Conservation (phyloP, 2,797 vertebrate genomes). For the Hafferia zeledoni region DNA sequence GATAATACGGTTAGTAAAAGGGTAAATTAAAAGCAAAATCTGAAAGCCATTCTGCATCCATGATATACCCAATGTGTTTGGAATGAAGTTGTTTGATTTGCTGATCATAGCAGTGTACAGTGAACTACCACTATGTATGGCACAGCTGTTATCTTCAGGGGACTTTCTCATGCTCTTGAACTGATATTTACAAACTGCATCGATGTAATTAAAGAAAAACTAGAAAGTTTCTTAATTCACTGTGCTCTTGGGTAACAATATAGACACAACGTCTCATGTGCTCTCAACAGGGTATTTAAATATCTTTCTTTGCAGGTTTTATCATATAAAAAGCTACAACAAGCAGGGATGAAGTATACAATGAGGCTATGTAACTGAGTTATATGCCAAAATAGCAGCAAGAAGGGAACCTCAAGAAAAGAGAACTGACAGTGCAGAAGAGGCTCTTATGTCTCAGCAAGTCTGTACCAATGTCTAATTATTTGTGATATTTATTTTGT, state of each 20-base stretch:
- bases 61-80: background rate
- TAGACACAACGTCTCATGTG: background rate
- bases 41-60: constrained; percentile 23
- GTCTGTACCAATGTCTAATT: background rate
- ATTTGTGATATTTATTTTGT: background rate
- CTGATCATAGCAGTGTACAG: background rate
- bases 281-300: background rate
- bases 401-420: background rate
- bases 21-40: constrained; percentile 50
- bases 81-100: background rate
- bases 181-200: background rate
- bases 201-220: background rate
- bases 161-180: background rate
- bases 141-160: background rate
- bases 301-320: background rate
- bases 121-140: background rate
- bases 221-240: background rate
- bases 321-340: background rate
- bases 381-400: no score
- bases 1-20: constrained; percentile 65
- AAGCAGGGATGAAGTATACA: background rate
- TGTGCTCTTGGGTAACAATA: background rate
- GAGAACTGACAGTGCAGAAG: background rate
- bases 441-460: background rate
- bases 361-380: background rate